A percentile compares a stretch with the other conserved stretches of the same genome.
Conservation (phyloP, 2,888 invertebrate genomes). For the Eupithecia pulchellata region DNA sequence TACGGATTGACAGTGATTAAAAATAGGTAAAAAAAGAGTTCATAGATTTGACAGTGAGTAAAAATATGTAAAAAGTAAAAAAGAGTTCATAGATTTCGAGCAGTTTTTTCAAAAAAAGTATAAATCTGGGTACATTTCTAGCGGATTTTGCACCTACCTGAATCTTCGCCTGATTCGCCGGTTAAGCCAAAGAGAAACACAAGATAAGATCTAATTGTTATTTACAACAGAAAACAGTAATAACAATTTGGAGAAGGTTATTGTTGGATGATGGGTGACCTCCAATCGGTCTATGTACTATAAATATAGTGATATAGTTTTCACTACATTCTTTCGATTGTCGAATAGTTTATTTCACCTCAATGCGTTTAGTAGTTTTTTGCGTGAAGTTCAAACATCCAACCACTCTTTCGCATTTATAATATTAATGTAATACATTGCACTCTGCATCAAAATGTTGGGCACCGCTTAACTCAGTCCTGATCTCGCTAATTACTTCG, state of each 20-base stretch:
- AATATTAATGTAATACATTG: no score
- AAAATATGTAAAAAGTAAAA: background rate
- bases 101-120: background rate
- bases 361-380: no score
- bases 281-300: background rate
- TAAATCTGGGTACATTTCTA: background rate
- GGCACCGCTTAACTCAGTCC: background rate
- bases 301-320: background rate
- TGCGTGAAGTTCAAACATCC: no score
- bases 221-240: conserved; percentile 19
- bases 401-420: no score
- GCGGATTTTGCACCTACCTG: conserved; percentile 31
- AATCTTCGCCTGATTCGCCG: conserved; percentile 29
- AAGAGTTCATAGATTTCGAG: background rate
- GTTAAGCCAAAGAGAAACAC: conserved; percentile 34
- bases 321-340: no score
- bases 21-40: background rate
- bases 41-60: background rate
- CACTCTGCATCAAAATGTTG: background rate
- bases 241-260: background rate
- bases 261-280: background rate
- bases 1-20: background rate
- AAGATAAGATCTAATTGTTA: conserved; percentile 29
- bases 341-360: no score
- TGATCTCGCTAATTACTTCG: background rate